Evolutionary conservation across 2,797 vertebrate species (phyloP).

Genomic region (Chaenodraco wilsoni): DNA sequence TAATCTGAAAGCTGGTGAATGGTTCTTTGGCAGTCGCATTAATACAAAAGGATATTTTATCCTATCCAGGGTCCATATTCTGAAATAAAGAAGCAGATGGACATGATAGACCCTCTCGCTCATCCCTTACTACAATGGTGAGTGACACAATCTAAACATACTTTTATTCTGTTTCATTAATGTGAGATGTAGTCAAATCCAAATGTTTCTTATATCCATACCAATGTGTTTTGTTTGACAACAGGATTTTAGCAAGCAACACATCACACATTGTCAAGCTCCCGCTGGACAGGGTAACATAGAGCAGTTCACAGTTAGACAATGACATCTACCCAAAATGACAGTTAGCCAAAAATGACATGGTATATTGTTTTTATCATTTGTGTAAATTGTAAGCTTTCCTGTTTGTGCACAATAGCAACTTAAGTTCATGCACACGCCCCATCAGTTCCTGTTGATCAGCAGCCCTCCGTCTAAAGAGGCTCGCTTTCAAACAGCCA

Average conservation of each 20-base stretch:
- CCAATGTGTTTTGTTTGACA: constrained; percentile 50
- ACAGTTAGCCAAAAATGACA: not conserved
- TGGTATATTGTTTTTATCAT: not conserved
- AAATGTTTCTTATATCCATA: constrained; percentile 14
- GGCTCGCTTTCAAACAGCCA: constrained; percentile 92
- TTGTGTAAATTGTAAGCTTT: too few relatives aligned
- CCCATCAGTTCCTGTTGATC: constrained; percentile 97
- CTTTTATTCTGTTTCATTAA: not conserved
- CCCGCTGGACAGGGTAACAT: constrained; percentile 90
- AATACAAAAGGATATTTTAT: constrained; percentile 1
- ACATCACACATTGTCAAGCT: constrained; percentile 97
- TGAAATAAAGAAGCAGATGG: constrained; percentile 98
- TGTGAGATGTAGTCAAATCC: not conserved
- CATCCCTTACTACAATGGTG: constrained; percentile 96
- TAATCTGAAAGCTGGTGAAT: constrained; percentile 5
- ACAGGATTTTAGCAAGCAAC: constrained; percentile 97
- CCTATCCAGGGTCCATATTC: constrained; percentile 90
- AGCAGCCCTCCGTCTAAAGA: constrained; percentile 97
- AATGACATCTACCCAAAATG: not conserved
- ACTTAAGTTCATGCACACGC: constrained; percentile 98
- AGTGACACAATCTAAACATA: constrained; percentile 36
- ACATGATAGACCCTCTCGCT: constrained; percentile 92
- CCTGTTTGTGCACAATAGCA: constrained; percentile 83
- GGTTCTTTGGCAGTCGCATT: not conserved
- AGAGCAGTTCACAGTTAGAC: constrained; percentile 14